Evolutionary conservation across 2,797 vertebrate species (phyloP).

Genomic region (Schizopygopsis malacanthus): DNA sequence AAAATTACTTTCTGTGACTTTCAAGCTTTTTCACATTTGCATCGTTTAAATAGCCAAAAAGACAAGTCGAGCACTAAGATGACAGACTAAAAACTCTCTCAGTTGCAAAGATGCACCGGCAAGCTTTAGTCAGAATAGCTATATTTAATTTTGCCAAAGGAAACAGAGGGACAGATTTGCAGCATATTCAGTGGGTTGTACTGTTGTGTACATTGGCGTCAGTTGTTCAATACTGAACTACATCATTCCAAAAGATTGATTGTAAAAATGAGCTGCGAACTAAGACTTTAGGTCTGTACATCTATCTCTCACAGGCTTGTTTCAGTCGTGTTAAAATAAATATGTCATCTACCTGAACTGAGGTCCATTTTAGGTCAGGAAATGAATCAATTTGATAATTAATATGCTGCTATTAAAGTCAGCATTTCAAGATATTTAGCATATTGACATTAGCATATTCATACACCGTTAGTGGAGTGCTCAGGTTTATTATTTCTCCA

Average conservation of each 20-base stretch:
- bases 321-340: constrained; percentile 4
- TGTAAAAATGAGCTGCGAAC: neutral
- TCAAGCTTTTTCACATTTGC: constrained; percentile 11
- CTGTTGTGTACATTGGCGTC: neutral
- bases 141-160: neutral
- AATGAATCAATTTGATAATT: constrained; percentile 52
- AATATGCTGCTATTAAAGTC: constrained; percentile 46
- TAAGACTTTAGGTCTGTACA: neutral
- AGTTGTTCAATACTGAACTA: neutral
- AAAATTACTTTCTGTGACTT: constrained; percentile 18
- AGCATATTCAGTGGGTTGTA: neutral
- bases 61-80: constrained; percentile 17
- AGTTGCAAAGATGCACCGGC: neutral
- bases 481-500: constrained; percentile 59
- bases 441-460: constrained; percentile 57
- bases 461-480: constrained; percentile 52
- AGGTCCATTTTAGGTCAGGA: constrained; percentile 53
- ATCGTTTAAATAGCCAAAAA: constrained; percentile 32
- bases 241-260: neutral
- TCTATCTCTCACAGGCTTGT: neutral
- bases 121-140: neutral
- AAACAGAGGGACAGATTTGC: neutral
- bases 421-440: constrained; percentile 56
- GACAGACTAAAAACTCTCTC: neutral
- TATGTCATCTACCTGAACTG: constrained; percentile 34